Percentiles rank a stretch among this genome's conserved stretches.
Evolutionary conservation across 2,888 invertebrate species (phyloP).

Genomic region (Entomobrya proxima): DNA sequence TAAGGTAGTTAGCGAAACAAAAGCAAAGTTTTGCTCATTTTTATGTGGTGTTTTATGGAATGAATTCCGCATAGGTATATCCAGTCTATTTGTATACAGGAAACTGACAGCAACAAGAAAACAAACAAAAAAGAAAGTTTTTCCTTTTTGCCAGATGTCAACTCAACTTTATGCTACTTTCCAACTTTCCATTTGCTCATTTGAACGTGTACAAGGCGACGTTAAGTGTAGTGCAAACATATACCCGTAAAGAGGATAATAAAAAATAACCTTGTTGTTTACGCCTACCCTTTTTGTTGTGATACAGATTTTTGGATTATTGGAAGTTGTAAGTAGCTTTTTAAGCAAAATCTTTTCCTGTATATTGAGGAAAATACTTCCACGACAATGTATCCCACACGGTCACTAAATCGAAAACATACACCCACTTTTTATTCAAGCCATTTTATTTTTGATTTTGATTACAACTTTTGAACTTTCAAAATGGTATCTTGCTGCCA

Average conservation of each 20-base stretch:
- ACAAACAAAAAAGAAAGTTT: not conserved
- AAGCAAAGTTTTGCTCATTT: too few species aligned
- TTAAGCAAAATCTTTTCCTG: too few species aligned
- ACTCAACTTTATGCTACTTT: not conserved
- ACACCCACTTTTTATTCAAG: too few species aligned
- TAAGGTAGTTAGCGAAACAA: too few species aligned
- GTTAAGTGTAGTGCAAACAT: conserved; percentile 16
- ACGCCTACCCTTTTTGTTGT: not conserved
- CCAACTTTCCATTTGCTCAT: not conserved
- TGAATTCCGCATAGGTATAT: not conserved
- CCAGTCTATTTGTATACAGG: not conserved
- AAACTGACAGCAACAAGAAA: not conserved
- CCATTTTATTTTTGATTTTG: too few species aligned
- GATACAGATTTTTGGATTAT: too few species aligned
- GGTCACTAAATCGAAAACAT: too few species aligned
- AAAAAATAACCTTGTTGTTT: not conserved
- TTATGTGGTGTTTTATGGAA: not conserved
- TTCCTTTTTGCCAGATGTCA: conserved; percentile 39
- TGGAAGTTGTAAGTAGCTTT: too few species aligned
- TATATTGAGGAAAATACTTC: too few species aligned
- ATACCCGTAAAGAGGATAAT: not conserved
- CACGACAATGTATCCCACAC: too few species aligned
- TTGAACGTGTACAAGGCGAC: not conserved
- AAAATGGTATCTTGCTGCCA: too few species aligned
- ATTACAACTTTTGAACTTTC: too few species aligned